Evolutionary conservation across 2,888 invertebrate genomes (phyloP), one percentile per base, ranked within the genome.

Genomic region (Scaptomyza polygonia): DNA sequence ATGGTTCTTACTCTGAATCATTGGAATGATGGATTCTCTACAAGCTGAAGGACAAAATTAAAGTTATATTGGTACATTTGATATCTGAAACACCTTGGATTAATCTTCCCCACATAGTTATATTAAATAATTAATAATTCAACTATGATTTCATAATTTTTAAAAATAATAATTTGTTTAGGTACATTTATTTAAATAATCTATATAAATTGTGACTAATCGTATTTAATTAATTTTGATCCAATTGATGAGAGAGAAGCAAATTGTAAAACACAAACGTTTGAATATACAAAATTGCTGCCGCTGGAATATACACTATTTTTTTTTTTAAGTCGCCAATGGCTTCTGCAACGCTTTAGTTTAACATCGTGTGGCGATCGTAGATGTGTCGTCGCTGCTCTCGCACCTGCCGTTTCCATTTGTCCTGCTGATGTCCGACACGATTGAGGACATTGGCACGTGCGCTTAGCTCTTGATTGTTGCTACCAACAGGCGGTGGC

Each of bases 331-430:
- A 81, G 79, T 84, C 76, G 80, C 70, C 63, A 42, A 21, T 42
- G 27, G 14, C 44, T 54, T 16, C 34, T 5, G 8, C 29, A 7
- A 30, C 9, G n/a, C 92, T 14, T 92, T 94, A 99, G 93, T 99
- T 99, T 56, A 99, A 94, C 97, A 99, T 99, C 12, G 98, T 98
- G 92, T 99, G 99, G 67, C 97, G 94, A 91, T 99, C 98, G 91
- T 99, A 99, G 88, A 99, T 99, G 92, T 98, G 98, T 79, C 96
- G 95, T 53, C 99, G 94, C 59, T 91, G 91, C 68, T 91, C 91
- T 8, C 98, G 95, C 5, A 99, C 99, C 92, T 98, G 98, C 40
- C 96, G 94, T 92, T 99, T 99, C 99, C 99, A 99, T 90, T 98
- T 97, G 92, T 97, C 97, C 92, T 98, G 98, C 89, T 99, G 98